phyloP scores from a whole-genome alignment of 2,797 vertebrate genomes.

The Acropternis orthonyx region DNA sequence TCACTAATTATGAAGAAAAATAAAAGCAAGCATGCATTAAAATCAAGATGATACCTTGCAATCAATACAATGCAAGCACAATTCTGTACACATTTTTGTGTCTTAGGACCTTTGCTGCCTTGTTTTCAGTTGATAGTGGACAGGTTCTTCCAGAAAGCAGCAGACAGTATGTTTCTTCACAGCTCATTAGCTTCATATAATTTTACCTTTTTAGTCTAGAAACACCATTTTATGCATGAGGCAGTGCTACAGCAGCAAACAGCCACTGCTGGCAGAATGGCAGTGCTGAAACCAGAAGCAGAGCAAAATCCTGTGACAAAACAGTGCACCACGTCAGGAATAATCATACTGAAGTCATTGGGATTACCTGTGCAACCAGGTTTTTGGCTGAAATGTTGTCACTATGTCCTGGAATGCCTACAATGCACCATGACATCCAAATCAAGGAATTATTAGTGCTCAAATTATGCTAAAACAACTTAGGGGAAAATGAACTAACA shows the following conservation, averaged over 20 bases:
- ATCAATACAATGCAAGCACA: neutral
- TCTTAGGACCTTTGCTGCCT: neutral
- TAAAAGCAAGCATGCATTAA: neutral
- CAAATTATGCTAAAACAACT: neutral
- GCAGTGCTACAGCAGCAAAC: neutral
- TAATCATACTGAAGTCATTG: neutral
- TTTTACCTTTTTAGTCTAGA: neutral
- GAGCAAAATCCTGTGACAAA: too few species aligned
- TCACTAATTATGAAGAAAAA: neutral
- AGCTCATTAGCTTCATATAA: neutral
- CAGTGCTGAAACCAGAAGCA: neutral
- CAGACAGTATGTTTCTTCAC: neutral
- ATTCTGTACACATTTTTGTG: neutral
- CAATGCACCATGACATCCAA: neutral
- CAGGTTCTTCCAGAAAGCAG: neutral
- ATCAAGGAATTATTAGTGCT: neutral
- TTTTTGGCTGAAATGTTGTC: neutral
- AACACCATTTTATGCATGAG: neutral
- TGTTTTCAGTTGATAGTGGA: neutral
- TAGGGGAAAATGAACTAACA: neutral
- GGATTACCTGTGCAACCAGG: fast-evolving
- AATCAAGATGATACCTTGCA: neutral
- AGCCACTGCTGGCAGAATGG: neutral
- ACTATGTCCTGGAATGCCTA: neutral
- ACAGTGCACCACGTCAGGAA: fast-evolving